These are phyloP conservation scores for Apotomis betuletana DNA, from an alignment of 2,888 invertebrate genomes.

Conservation along the genomic window DNA sequence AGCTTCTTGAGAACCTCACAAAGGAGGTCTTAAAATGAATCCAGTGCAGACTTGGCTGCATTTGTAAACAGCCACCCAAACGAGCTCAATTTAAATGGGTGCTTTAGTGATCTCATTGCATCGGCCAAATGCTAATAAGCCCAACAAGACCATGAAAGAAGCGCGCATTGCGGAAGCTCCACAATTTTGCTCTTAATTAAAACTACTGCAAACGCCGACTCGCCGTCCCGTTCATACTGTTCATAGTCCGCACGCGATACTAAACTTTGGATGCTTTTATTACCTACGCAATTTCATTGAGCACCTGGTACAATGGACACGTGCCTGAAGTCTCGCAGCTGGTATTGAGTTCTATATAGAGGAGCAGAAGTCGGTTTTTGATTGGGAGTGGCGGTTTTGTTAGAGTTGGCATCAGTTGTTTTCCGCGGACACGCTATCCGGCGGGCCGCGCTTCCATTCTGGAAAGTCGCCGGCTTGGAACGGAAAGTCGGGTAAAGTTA, in stretches of 20 bases:
- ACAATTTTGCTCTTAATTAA: constrained; percentile 37
- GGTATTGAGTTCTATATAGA: constrained; percentile 21
- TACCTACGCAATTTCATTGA: constrained; percentile 13
- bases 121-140: constrained; percentile 18
- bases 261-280: constrained; percentile 17
- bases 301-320: constrained; percentile 2
- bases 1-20: neutral
- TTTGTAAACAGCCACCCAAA: constrained; percentile 14
- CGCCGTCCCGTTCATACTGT: constrained; percentile 29
- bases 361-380: constrained; percentile 37
- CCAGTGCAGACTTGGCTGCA: neutral
- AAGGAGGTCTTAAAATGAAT: neutral
- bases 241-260: constrained; percentile 30
- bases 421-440: constrained; percentile 27
- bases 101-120: constrained; percentile 17
- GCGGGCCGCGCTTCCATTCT: constrained; percentile 48
- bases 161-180: constrained; percentile 16
- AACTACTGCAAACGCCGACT: constrained; percentile 27
- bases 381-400: constrained; percentile 39
- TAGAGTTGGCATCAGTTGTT: constrained; percentile 45
- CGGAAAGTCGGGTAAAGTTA: constrained; percentile 50
- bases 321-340: neutral
- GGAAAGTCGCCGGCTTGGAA: constrained; percentile 42
- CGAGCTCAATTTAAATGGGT: constrained; percentile 4
- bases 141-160: constrained; percentile 28